Base-by-base conservation (phyloP, 2,113 vertebrate genomes). In the Girardinichthys multiradiatus region DNA sequence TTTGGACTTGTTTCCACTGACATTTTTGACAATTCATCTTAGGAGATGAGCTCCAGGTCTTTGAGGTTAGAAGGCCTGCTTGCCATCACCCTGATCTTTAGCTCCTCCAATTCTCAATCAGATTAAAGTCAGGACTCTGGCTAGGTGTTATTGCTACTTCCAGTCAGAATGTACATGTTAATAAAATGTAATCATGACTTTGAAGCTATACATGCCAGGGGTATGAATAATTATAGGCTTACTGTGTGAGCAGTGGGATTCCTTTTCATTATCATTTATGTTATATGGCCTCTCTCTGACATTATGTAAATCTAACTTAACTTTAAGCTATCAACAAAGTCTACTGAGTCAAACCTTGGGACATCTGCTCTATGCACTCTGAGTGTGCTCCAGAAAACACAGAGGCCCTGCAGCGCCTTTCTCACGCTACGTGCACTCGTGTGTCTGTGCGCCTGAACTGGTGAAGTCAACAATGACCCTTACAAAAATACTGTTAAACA, bases 401-500 rank as follows among this genome's bases (percentile, higher is more conserved):
- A 48, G 70, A 62, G 83, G 80, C 87, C 77, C 86, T 66, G 65
- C 80, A 61, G 79, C 19, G 77, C 78, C 74, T 86, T 94, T 94
- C 93, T 94, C 93, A 94, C 91, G 91, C 91, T 90, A 86, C 66
- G 82, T 81, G 75, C 35, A 57, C 80, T 82, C 74, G 26, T 70
- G 78, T 63, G 57, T 74, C 17, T 61, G 68, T 70, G 30, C 63
- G 51, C 81, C 37, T 70, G 37, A 33, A 75, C 24, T 48, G 54
- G 79, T 73, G 57, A 85, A 73, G 85, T 78, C 74, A 75, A 66
- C 72, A 35, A 75, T 63, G 66, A 82, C 59, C 70, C 57, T 70
- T 26, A 35, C 27, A 71, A 71, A 73, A 60, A 68, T 57, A 71
- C 67, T 39, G 58, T 76, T 57, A n/a, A 77, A 70, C 60, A 74